Evolutionary conservation across 2,113 vertebrate species (phyloP).

Genomic region (Enhydra lutris): DNA sequence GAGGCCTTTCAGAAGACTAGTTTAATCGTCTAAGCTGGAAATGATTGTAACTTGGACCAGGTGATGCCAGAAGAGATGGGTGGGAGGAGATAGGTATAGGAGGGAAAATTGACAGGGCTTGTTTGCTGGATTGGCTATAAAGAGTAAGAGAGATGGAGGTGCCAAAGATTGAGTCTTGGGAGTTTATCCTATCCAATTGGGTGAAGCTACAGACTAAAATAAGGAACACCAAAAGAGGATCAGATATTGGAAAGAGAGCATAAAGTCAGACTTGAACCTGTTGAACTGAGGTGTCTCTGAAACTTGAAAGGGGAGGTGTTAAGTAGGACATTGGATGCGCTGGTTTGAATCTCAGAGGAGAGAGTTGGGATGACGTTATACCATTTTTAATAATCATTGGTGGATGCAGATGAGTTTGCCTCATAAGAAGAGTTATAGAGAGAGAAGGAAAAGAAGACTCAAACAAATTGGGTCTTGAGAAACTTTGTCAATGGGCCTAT

Average conservation of each 20-base stretch:
- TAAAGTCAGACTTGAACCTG: not conserved
- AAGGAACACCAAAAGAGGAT: not conserved
- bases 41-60: not conserved
- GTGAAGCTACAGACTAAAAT: not conserved
- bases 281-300: not conserved
- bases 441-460: not conserved
- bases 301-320: not conserved
- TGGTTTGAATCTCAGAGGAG: not conserved
- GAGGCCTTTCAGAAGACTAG: not conserved
- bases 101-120: not conserved
- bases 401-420: not conserved
- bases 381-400: not conserved
- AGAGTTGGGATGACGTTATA: not conserved
- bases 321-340: not conserved
- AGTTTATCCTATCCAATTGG: not conserved
- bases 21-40: not conserved
- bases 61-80: not conserved
- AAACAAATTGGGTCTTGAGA: not conserved
- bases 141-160: not conserved
- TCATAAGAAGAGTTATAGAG: not conserved
- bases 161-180: not conserved
- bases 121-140: not conserved
- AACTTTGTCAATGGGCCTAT: not conserved
- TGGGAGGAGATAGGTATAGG: not conserved
- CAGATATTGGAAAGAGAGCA: not conserved